Evolutionary conservation across 2,113 vertebrate species (phyloP).

Genomic region (Catharus minimus): DNA sequence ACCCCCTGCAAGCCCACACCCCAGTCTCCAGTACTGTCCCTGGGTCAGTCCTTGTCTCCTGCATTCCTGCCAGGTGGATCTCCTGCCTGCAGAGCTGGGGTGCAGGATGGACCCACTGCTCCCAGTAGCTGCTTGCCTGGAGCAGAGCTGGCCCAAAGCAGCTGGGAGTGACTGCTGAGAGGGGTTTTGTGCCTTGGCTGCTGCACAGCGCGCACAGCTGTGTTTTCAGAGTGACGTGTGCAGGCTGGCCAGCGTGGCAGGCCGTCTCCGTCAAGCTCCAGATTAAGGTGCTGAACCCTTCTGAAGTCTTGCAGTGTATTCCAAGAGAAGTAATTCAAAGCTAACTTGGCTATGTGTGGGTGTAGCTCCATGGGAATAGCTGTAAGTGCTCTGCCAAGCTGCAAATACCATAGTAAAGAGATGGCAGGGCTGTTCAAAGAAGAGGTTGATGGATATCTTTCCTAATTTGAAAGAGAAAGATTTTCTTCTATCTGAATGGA

Average conservation of each 20-base stretch:
- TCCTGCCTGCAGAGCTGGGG: not conserved
- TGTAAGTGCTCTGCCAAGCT: not conserved
- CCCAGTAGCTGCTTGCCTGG: not conserved
- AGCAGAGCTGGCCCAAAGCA: not conserved
- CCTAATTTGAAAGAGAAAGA: not conserved
- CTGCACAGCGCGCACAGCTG: not conserved
- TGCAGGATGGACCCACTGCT: not conserved
- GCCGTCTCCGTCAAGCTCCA: not conserved
- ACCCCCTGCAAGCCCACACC: accelerated
- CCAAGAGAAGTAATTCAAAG: not conserved
- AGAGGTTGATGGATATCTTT: not conserved
- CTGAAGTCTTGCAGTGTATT: not conserved
- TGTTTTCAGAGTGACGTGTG: not conserved
- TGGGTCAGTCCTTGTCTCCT: not conserved
- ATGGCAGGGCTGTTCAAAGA: not conserved
- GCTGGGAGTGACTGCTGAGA: not conserved
- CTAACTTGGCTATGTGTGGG: not conserved
- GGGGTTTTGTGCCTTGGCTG: not conserved
- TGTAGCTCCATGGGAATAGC: not conserved
- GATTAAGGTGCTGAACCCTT: not conserved
- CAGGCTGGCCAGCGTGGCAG: not conserved
- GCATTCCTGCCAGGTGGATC: too few relatives aligned
- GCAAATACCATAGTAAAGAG: not conserved
- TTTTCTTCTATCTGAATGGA: not conserved
- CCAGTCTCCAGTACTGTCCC: too few relatives aligned